Conservation (phyloP, 2,888 invertebrate species). For the Caradrina clavipalpis region DNA sequence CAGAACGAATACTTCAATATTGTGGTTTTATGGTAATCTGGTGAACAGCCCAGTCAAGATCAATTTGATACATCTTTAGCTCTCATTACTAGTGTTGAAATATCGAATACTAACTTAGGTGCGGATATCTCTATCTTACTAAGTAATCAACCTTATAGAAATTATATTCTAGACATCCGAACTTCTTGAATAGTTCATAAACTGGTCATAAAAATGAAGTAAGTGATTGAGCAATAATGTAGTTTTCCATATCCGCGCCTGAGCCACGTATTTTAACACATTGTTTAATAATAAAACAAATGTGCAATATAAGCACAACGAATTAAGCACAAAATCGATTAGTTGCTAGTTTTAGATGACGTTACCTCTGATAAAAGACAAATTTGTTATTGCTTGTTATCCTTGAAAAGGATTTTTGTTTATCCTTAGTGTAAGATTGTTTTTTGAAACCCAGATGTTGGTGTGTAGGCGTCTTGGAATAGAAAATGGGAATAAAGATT, state of each 20-base stretch:
- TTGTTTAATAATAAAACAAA: conserved; percentile 57
- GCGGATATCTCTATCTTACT: conserved; percentile 46
- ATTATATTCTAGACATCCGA: conserved; percentile 20
- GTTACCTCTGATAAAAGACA: conserved; percentile 87
- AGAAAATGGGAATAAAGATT: conserved; percentile 44
- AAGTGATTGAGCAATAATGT: conserved; percentile 11
- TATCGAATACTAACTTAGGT: conserved; percentile 26
- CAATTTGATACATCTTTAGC: conserved; percentile 72
- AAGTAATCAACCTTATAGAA: not conserved
- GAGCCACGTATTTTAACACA: conserved; percentile 35
- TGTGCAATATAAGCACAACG: conserved; percentile 80
- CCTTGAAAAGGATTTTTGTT: conserved; percentile 88
- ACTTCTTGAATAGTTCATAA: conserved; percentile 18
- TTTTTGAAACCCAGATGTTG: conserved; percentile 67
- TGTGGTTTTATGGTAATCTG: conserved; percentile 1
- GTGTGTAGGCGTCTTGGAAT: conserved; percentile 56
- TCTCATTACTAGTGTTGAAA: conserved; percentile 64
- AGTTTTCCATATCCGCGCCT: conserved; percentile 36
- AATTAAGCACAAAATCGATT: conserved; percentile 79
- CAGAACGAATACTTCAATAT: not conserved
- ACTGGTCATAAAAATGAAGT: conserved; percentile 10
- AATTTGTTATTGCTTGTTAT: conserved; percentile 88
- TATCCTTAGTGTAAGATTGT: conserved; percentile 82
- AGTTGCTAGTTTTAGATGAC: conserved; percentile 81
- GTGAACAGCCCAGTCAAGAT: conserved; percentile 33